Evolutionary conservation across 2,797 vertebrate genomes (phyloP), one percentile per base, ranked within the genome.

Genomic region (Chelmon rostratus): DNA sequence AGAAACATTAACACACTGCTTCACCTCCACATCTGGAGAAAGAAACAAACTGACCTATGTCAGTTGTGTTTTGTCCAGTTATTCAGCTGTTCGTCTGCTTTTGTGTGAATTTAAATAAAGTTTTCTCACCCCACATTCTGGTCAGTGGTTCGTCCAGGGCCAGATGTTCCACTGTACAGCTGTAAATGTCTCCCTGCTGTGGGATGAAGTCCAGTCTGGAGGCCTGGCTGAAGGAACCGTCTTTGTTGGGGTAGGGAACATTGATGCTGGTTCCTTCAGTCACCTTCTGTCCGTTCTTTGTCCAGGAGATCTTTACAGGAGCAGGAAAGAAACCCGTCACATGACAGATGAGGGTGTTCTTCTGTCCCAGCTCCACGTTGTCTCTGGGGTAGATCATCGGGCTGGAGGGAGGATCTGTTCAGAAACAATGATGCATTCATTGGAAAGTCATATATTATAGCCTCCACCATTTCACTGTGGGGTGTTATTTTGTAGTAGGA

Each of bases 281-380:
- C 61, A 89, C 58, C 0, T 73, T 78, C 57, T 71, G 1, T 6
- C 9, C 44, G 28, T 93, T 93, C 79, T 59, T 91, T 35, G 82
- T 90, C 91, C 91, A 93, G 73, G 3, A 13, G 61, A 92, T 31
- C 0, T 3, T 62, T 2, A 93, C 89, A 2, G 90, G 89, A 47
- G 90, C 73, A 1, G 92, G 91, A 44, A 28, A 82, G 85, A 92
- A 91, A 0, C 78, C 89, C 2, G 71, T 84, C 21, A 89, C 81
- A 0, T 86, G 49, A 35, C 91, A 93, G 79, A 91, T 23, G 19
- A 93, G 90, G 0, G 3, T 25, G 87, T 92, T 93, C 28, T 63
- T 1, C 70, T 40, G 0, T 42, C 65, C 81, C 0, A 81, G 23
- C 40, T 82, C 63, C 78, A 87, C 69, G 0, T 54, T 0, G 5